Conservation (phyloP, 1,140 invertebrate species). For the Orussus abietinus region DNA sequence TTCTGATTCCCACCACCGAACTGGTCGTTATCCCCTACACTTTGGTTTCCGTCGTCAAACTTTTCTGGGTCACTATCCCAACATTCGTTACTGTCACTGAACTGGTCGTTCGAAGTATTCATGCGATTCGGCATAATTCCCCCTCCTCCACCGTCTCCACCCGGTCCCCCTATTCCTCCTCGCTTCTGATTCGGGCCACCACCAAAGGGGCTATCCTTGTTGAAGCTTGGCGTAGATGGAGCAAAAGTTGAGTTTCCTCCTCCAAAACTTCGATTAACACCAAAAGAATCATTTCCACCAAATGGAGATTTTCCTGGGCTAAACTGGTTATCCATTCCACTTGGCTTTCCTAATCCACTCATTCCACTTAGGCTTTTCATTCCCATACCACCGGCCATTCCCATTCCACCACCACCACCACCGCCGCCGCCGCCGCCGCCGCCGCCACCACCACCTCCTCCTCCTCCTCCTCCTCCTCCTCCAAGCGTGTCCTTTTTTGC, state of each 20-base stretch:
- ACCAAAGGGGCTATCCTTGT: background rate
- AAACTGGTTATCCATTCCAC: conserved; percentile 13
- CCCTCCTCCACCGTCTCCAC: background rate
- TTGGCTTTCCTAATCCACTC: conserved; percentile 13
- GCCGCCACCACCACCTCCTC: conserved; percentile 19
- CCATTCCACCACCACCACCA: conserved; percentile 15
- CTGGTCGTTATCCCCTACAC: conserved; percentile 23
- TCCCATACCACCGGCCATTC: conserved; percentile 18
- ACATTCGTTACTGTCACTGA: conserved; percentile 18
- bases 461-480: conserved; percentile 20
- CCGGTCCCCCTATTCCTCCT: background rate
- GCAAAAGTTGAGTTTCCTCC: conserved; percentile 25
- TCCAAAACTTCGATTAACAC: conserved; percentile 30
- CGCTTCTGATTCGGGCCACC: conserved; percentile 18
- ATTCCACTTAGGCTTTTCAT: conserved; percentile 16
- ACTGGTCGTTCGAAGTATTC: conserved; percentile 22
- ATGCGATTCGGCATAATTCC: conserved; percentile 26
- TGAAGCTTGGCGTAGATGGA: background rate
- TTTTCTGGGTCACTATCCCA: conserved; percentile 23
- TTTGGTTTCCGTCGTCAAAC: conserved; percentile 26
- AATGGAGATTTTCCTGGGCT: conserved; percentile 8
- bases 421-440: conserved; percentile 10
- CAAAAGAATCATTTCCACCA: conserved; percentile 23
- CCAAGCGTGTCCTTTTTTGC: conserved; percentile 50
- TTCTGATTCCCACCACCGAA: conserved; percentile 26